These are phyloP conservation scores for Salvator merianae DNA, from an alignment of 2,113 vertebrate genomes.

Conservation along the genomic window DNA sequence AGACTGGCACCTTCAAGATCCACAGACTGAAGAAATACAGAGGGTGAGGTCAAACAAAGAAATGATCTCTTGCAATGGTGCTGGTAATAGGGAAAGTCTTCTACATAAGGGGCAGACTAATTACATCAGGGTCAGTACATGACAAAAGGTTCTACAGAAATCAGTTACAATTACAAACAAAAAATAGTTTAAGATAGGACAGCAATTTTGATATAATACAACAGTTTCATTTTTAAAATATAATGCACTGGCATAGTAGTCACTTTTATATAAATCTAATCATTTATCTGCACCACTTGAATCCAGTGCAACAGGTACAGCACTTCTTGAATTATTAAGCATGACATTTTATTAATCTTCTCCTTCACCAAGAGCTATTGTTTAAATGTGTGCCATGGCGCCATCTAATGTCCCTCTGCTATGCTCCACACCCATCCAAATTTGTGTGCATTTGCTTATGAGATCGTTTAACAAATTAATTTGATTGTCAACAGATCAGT, in stretches of 20 bases:
- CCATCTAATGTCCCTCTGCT: constrained; percentile 15
- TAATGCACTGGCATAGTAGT: neutral
- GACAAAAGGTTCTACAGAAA: neutral
- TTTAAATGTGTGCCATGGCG: constrained; percentile 7
- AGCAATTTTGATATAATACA: neutral
- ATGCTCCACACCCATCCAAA: neutral
- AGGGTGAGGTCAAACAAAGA: neutral
- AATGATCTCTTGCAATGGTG: neutral
- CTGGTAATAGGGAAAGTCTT: neutral
- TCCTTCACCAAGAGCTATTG: neutral
- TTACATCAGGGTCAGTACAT: neutral
- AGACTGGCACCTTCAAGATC: too few relatives aligned
- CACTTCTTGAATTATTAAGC: constrained; percentile 9
- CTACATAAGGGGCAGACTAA: neutral
- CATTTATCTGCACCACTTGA: neutral
- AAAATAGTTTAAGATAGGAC: neutral
- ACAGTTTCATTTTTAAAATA: neutral
- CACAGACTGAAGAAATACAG: neutral
- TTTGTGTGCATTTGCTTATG: neutral
- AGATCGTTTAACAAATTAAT: neutral
- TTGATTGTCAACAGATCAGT: neutral
- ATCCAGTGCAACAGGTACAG: neutral
- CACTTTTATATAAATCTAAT: constrained; percentile 20
- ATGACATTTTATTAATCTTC: neutral
- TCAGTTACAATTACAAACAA: neutral